Percentiles rank a stretch among this genome's conserved stretches.
Conservation (phyloP, 2,113 vertebrate genomes). For the Thermophis baileyi region DNA sequence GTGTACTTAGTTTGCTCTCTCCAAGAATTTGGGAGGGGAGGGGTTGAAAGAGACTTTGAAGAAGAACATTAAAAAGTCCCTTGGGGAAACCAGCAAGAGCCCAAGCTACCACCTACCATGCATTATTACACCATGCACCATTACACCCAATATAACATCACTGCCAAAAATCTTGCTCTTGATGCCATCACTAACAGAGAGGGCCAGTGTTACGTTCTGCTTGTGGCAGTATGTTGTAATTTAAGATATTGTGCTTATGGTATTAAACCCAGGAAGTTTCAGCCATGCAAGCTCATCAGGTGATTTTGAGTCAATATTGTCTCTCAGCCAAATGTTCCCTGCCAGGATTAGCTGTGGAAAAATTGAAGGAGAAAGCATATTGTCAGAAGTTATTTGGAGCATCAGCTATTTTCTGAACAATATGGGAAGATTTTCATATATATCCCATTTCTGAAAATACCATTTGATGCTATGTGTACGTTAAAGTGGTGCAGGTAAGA, state of each 20-base stretch:
- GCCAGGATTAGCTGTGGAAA: neutral
- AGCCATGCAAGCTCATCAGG: neutral
- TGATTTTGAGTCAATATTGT: neutral
- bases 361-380: neutral
- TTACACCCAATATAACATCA: neutral
- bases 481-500: neutral
- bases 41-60: neutral
- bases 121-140: neutral
- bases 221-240: neutral
- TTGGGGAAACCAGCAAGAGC: neutral
- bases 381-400: neutral
- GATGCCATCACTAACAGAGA: neutral
- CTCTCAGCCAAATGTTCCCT: neutral
- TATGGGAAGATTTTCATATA: neutral
- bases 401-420: neutral
- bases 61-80: neutral
- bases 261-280: neutral
- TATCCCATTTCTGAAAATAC: neutral
- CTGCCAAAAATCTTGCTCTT: neutral
- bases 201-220: neutral
- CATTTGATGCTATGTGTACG: neutral
- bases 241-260: neutral
- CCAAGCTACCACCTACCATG: neutral
- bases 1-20: neutral
- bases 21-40: neutral